Evolutionary conservation across 2,113 vertebrate genomes (phyloP).

Genomic region (Cervus canadensis): DNA sequence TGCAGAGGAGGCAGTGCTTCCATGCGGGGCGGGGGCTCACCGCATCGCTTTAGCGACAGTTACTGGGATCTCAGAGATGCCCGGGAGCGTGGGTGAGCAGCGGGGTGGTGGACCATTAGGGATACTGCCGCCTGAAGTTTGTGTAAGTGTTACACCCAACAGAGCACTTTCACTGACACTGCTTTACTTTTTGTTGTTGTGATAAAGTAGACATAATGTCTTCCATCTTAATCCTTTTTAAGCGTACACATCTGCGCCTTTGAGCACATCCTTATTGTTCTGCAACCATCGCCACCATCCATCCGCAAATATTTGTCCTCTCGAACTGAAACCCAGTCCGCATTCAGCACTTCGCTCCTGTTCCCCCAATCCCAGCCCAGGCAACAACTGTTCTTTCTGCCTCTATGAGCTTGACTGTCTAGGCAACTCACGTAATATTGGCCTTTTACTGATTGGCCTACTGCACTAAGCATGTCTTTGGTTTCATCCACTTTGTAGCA

Average conservation of each 20-base stretch:
- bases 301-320: too few species aligned
- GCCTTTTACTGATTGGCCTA: neutral
- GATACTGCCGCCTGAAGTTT: neutral
- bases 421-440: neutral
- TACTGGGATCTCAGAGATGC: neutral
- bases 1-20: neutral
- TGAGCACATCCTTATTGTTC: neutral
- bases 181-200: neutral
- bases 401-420: neutral
- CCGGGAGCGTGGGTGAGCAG: neutral
- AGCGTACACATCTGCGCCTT: too few species aligned
- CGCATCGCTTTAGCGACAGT: fast-evolving
- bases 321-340: neutral
- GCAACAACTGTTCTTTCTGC: neutral
- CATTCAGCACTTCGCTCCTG: too few species aligned
- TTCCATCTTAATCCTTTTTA: neutral
- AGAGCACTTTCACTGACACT: neutral
- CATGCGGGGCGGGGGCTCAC: neutral
- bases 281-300: neutral
- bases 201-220: neutral
- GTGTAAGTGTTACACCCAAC: neutral
- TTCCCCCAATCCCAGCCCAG: fast-evolving
- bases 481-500: neutral
- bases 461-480: neutral
- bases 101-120: neutral